Conservation (phyloP, 2,797 vertebrate genomes). For the Poecilia wingei region DNA sequence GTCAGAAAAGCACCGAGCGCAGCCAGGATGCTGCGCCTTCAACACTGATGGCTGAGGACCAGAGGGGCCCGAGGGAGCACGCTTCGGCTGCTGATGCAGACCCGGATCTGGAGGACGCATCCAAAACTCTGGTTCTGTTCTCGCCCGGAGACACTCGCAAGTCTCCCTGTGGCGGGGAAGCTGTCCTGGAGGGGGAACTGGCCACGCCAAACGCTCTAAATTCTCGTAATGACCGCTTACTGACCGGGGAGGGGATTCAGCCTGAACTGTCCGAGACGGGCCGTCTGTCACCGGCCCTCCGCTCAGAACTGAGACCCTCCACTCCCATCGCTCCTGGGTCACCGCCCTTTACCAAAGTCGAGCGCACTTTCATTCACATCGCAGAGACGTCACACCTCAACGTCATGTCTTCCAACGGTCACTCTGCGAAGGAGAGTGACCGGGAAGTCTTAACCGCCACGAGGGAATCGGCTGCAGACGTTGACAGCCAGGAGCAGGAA, state of each 20-base stretch:
- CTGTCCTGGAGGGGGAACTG: slow-evolving; percentile 84
- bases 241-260: slow-evolving; percentile 79
- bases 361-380: slow-evolving; percentile 96
- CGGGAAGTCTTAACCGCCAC: slow-evolving; percentile 68
- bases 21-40: slow-evolving; percentile 89
- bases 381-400: slow-evolving; percentile 96
- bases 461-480: slow-evolving; percentile 76
- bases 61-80: slow-evolving; percentile 84
- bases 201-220: slow-evolving; percentile 83
- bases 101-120: slow-evolving; percentile 94
- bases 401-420: slow-evolving; percentile 86
- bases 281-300: slow-evolving; percentile 88
- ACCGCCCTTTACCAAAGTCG: slow-evolving; percentile 96
- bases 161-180: slow-evolving; percentile 86
- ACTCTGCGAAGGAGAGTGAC: slow-evolving; percentile 76
- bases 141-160: slow-evolving; percentile 95
- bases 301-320: slow-evolving; percentile 87
- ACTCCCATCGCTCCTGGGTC: slow-evolving; percentile 80
- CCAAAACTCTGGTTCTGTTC: slow-evolving; percentile 95
- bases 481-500: slow-evolving; percentile 59
- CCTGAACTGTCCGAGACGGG: slow-evolving; percentile 78
- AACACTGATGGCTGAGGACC: slow-evolving; percentile 92
- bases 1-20: slow-evolving; percentile 90
- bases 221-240: slow-evolving; percentile 84
- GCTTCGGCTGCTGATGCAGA: slow-evolving; percentile 89